Evolutionary conservation across 37 sponge, comb jelly and placozoan genomes (phyloP).

Genomic region (Diacarnus erythraeanus): DNA sequence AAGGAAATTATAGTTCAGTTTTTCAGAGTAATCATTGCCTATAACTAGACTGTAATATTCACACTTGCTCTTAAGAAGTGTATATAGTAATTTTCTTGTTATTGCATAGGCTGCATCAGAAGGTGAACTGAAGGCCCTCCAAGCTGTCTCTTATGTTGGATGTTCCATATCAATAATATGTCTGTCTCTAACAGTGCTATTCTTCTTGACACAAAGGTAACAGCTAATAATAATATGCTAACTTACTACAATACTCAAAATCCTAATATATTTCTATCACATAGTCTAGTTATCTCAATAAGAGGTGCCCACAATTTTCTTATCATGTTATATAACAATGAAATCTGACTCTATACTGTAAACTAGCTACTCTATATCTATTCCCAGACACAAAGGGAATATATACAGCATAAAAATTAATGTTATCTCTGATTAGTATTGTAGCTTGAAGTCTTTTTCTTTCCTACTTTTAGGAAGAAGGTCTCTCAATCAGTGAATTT

Average conservation of each 20-base stretch:
- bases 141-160: constrained; percentile 29
- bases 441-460: not conserved
- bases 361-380: no score
- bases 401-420: not conserved
- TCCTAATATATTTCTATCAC: no score
- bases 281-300: no score
- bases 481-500: not conserved
- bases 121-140: not conserved
- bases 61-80: no score
- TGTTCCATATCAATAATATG: constrained; percentile 35
- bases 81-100: not conserved
- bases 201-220: constrained; percentile 41
- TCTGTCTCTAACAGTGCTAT: constrained; percentile 15
- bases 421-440: not conserved
- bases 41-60: no score
- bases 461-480: constrained; percentile 19
- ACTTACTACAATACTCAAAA: not conserved
- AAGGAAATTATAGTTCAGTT: not conserved
- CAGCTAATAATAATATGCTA: not conserved
- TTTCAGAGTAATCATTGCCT: not conserved
- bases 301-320: no score
- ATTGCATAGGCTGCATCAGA: not conserved
- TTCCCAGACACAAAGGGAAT: no score
- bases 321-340: no score
- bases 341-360: no score